Evolutionary conservation across 2,113 vertebrate species (phyloP), one percentile per base, ranked within the genome.

Genomic region (Mormyrus lacerda): DNA sequence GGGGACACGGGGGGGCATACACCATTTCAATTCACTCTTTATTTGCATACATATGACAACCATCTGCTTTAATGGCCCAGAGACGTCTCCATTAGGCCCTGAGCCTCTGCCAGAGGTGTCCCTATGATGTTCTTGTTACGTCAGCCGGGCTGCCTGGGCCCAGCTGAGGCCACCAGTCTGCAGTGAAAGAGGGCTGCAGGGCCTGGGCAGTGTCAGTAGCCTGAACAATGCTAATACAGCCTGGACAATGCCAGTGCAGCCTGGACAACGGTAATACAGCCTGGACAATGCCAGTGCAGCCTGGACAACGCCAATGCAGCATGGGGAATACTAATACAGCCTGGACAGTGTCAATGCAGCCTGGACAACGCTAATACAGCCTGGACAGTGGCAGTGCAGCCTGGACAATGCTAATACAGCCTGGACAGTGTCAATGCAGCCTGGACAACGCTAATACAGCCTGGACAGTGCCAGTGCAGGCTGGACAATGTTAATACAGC

Each of bases 31-130:
- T 98, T 97, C 97, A 95, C 96, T 97, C 95, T 96, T 97, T 94
- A 99, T 99, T 98, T 99, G 97, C 98, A 99, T 99, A 98, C 97
- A 98, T 98, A 98, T 98, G 97, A 99, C 97, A 97, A 95, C 97
- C 98, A 99, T 99, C 98, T 99, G 98, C 95, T 97, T 97, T 98
- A 98, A 99, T 97, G 96, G 96, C 94, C 93, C 94, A 90, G 93
- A 94, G 94, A 97, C 95, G 95, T 98, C 97, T 99, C 97, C 96
- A 98, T 99, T 97, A 97, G 96, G 93, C 96, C 92, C 93, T 0
- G 17, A 90, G 95, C 93, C 94, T 95, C 92, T 94, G 90, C 94
- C 94, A 91, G 93, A 93, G 92, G 51, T 6, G n/a, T 87, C 91
- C 91, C 88, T 91, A 90, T 91, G 90, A 89, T 91, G 90, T 45